Percentiles rank a stretch among this genome's conserved stretches.
phyloP scores from a whole-genome alignment of 2,888 invertebrate genomes.

The Dolomedes plantarius region DNA sequence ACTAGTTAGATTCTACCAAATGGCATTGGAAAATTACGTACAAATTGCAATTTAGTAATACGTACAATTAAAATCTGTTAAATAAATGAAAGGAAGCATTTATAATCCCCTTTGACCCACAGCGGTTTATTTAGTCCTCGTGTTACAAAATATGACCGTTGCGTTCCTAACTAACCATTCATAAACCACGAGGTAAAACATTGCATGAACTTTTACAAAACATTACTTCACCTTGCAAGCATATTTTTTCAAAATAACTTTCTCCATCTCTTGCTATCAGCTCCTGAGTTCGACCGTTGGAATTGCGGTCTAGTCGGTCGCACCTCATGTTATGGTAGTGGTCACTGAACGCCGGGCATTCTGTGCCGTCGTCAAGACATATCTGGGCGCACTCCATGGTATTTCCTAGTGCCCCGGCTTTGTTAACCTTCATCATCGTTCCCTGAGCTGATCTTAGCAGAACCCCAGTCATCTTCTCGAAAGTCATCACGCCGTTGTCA shows the following conservation, averaged over 20 bases:
- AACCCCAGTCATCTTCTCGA: constrained; percentile 78
- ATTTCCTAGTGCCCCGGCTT: constrained; percentile 63
- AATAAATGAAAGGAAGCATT: too few species aligned
- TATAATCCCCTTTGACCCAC: too few species aligned
- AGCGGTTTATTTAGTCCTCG: too few species aligned
- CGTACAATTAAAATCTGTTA: too few species aligned
- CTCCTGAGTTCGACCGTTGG: constrained; percentile 77
- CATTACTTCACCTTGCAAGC: constrained; percentile 77
- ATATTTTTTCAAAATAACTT: constrained; percentile 78
- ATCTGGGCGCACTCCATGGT: constrained; percentile 75
- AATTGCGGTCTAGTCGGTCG: constrained; percentile 78
- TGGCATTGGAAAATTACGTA: too few species aligned
- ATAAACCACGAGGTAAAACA: too few species aligned
- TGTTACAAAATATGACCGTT: too few species aligned
- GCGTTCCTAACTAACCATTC: too few species aligned
- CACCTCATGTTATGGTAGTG: constrained; percentile 78
- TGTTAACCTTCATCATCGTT: constrained; percentile 76
- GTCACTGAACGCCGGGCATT: constrained; percentile 78
- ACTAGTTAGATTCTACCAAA: too few species aligned
- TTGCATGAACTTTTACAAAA: too few species aligned
- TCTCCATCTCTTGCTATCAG: constrained; percentile 77
- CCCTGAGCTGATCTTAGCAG: constrained; percentile 77
- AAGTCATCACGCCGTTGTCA: constrained; percentile 78
- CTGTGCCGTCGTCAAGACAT: constrained; percentile 76
- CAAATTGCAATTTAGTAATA: too few species aligned